Conservation (phyloP, 1,140 invertebrate species). For the Drosophila parabipectinata region DNA sequence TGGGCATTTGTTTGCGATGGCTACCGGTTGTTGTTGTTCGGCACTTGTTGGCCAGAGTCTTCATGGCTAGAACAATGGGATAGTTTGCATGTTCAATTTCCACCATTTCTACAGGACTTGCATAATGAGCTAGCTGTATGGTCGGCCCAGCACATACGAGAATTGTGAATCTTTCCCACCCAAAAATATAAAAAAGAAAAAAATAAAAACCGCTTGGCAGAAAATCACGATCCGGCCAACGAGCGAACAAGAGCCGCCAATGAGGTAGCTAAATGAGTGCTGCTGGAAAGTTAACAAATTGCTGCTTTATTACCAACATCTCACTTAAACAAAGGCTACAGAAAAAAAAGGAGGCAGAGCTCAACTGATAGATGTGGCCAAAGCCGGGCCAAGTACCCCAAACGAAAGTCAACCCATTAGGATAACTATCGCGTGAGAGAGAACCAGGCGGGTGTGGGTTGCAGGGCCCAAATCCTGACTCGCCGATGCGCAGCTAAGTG, state of each 20-base stretch:
- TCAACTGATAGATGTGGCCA: conserved; percentile 75
- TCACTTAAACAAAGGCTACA: conserved; percentile 67
- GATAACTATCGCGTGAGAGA: conserved; percentile 81
- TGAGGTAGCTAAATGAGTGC: conserved; percentile 79
- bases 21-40: conserved; percentile 56
- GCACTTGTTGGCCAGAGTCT: conserved; percentile 54
- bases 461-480: conserved; percentile 71
- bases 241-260: conserved; percentile 75
- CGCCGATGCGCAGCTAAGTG: conserved; percentile 71
- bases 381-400: conserved; percentile 24
- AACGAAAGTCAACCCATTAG: conserved; percentile 81
- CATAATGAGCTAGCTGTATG: conserved; percentile 43
- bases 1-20: conserved; percentile 61
- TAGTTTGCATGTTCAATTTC: conserved; percentile 75
- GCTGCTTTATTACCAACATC: conserved; percentile 81
- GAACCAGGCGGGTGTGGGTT: conserved; percentile 37
- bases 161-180: conserved; percentile 44
- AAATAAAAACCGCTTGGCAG: neutral
- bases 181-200: conserved; percentile 1
- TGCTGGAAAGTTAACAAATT: conserved; percentile 77
- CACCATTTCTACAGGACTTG: conserved; percentile 56
- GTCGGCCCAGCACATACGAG: neutral
- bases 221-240: conserved; percentile 56
- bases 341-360: conserved; percentile 10
- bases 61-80: conserved; percentile 66